phyloP scores from a whole-genome alignment of 1,140 invertebrate genomes.

The Atopsyche davidsoni region DNA sequence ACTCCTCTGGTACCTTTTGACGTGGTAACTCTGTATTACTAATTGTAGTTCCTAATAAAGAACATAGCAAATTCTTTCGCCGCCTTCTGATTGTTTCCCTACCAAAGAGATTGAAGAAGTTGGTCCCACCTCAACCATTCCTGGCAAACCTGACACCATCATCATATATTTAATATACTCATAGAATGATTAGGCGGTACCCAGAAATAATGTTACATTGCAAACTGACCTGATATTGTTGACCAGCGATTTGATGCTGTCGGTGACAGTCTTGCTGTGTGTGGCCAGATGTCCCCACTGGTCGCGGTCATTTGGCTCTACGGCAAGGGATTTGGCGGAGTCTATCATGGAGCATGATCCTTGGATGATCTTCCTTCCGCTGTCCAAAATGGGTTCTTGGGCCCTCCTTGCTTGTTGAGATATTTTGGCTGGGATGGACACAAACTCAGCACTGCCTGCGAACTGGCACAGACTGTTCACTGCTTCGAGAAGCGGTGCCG shows the following conservation, averaged over 20 bases:
- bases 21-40: no score
- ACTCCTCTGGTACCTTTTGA: no score
- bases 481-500: conserved; percentile 80
- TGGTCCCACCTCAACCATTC: no score
- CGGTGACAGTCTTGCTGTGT: conserved; percentile 91
- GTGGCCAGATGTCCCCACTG: conserved; percentile 91
- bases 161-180: no score
- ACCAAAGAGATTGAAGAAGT: no score
- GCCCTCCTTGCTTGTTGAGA: conserved; percentile 66
- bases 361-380: conserved; percentile 65
- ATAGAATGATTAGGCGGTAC: no score
- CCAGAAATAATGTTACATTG: not conserved
- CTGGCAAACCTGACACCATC: no score
- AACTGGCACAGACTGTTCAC: conserved; percentile 91
- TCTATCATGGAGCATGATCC: conserved; percentile 86
- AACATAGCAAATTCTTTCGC: no score
- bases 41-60: no score
- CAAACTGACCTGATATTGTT: conserved; percentile 69
- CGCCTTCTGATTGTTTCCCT: no score
- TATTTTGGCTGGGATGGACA: conserved; percentile 86
- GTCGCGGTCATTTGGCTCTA: conserved; percentile 84
- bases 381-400: conserved; percentile 82
- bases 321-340: conserved; percentile 82
- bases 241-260: conserved; percentile 91
- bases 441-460: conserved; percentile 89